Conservation (phyloP, 2,888 invertebrate species). For the Podotricha telesiphe region DNA sequence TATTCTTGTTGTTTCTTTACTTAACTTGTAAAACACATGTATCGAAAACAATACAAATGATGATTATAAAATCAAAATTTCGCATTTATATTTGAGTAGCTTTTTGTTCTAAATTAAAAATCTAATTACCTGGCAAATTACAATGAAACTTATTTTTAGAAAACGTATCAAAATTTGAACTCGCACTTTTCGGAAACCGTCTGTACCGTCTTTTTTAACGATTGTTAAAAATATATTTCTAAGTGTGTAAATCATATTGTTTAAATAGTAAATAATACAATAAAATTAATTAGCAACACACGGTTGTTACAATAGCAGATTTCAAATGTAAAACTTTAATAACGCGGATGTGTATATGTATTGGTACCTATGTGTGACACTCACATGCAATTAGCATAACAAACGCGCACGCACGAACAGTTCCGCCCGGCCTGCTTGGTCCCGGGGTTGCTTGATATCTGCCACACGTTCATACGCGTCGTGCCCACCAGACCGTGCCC, state of each 20-base stretch:
- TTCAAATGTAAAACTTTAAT: conserved; percentile 28
- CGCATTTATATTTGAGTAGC: background rate
- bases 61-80: background rate
- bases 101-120: too few species aligned
- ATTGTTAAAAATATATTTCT: too few species aligned
- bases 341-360: conserved; percentile 23
- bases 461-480: conserved; percentile 66
- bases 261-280: background rate
- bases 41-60: background rate
- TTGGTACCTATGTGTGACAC: conserved; percentile 1
- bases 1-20: background rate
- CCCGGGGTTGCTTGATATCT: conserved; percentile 64
- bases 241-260: too few species aligned
- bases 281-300: background rate
- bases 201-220: too few species aligned
- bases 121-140: background rate
- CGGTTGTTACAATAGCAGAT: background rate
- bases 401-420: conserved; percentile 48
- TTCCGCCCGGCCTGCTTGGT: conserved; percentile 34
- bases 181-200: too few species aligned
- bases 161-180: too few species aligned
- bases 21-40: background rate
- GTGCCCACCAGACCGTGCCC: conserved; percentile 73
- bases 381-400: conserved; percentile 51
- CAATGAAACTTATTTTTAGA: too few species aligned